Base-by-base conservation (phyloP, 2,888 invertebrate genomes). In the Meteorus cinctellus region DNA sequence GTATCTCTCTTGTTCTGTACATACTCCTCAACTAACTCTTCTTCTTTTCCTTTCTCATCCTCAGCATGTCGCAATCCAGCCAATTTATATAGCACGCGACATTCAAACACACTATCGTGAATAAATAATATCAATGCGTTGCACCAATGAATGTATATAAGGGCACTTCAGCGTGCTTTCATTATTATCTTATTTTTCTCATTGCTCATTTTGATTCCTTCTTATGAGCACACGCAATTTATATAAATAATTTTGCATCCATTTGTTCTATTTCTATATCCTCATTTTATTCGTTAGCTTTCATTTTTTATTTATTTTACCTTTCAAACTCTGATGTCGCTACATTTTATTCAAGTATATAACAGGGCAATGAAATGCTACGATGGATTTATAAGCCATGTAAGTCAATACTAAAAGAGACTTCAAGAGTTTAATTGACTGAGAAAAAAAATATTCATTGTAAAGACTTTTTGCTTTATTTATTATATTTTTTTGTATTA, bases 331-430 rank as follows among this genome's bases (percentile, higher is more conserved):
- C 19, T 34, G 31, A 19, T 10, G 31, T n/a, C 19, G 31, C 31
- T 65, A 36, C 31, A 55, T 63, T 62, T 48, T 10, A 71, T 36
- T 12, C 34, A 71, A 34, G 29, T 31, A 29, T 72, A 31, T 70
- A 60, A 48, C 27, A 60, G 62, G 51, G 70, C 60, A 70, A 70
- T 70, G 71, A 74, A 78, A 75, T 74, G 72, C 59, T 51, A 77
- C 80, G 84, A 86, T 85, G 86, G 87, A 88, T 88, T 88, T 86
- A 88, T 85, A 85, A 81, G 80, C 81, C n/a, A 83, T 86, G 88
- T 86, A 85, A 83, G 86, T 86, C 87, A 86, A 85, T 84, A 82
- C 4, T 48, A 48, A 48, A 48, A 48, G 48, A 84, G 82, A 81
- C 77, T 79, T 83, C 82, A 82, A 85, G 27, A 27, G 45, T 67